Conservation (phyloP, 2,113 vertebrate genomes). For the Stictonetta naevosa region DNA sequence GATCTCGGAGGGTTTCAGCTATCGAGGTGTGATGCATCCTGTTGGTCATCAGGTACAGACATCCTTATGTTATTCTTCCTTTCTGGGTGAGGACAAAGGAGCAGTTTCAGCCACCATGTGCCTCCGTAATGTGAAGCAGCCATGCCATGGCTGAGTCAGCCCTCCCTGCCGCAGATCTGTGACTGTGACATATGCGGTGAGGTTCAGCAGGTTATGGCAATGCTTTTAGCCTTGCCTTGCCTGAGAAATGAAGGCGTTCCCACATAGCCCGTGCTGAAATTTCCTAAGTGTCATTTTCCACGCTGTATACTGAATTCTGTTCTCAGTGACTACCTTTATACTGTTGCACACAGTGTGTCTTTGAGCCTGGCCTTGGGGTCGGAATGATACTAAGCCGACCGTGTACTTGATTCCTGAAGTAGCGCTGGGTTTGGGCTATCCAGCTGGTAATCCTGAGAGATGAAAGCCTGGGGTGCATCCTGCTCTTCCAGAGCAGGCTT, state of each 20-base stretch:
- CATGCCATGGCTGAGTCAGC: neutral
- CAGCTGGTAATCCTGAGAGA: neutral
- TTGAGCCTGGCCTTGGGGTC: neutral
- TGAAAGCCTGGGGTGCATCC: neutral
- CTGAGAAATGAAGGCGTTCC: neutral
- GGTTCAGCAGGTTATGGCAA: neutral
- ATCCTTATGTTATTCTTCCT: accelerated
- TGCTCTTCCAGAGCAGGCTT: neutral
- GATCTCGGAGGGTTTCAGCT: neutral
- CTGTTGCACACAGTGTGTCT: neutral
- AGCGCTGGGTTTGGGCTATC: neutral
- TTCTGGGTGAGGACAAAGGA: neutral
- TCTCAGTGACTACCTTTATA: neutral
- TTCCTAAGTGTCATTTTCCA: neutral
- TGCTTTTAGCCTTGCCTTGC: neutral
- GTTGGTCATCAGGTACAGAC: neutral
- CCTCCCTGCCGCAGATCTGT: neutral
- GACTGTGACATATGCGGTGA: neutral
- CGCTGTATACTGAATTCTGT: neutral
- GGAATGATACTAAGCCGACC: neutral
- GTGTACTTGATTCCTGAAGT: neutral
- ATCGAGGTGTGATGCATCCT: neutral
- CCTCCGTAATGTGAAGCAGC: neutral
- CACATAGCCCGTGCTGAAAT: neutral
- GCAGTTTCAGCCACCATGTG: neutral